Evolutionary conservation across 2,888 invertebrate genomes (phyloP), one percentile per base, ranked within the genome.

Genomic region (Crossocerus cetratus): DNA sequence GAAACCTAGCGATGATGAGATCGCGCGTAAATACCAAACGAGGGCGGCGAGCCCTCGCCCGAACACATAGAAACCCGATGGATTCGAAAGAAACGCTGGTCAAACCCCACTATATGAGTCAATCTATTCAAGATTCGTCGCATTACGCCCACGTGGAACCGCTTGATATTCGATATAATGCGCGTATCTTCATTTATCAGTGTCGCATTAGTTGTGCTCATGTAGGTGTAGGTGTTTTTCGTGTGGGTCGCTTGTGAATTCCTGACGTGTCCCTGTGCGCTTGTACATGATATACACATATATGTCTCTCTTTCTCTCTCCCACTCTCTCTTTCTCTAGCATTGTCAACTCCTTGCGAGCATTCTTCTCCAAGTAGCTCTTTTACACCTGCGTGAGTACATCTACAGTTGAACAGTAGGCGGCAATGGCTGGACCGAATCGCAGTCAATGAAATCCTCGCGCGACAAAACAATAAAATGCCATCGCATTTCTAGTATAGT

Each of bases 401-500:
- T 68, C 61, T 80, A 78, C 76, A 84, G 84, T 87, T 87, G 88
- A 89, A 89, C 88, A 87, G 83, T 87, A 89, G 89, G 84, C 85
- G 87, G 86, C 85, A 86, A 87, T 83, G 87, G 86, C 86, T 89
- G 89, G 86, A 87, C 85, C 83, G 82, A 85, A 80, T 83, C 69
- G 77, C 74, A 69, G 73, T 82, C 80, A 76, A 81, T 76, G 76
- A 77, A 70, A 63, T n/a, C 18, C 11, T 64, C 32, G 42, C 32
- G 11, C 32, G 32, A 11, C n/a, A 32, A 32, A 32, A 32, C 32
- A 32, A 32, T 32, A 4, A 32, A 32, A 32, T 32, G 32, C 32
- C 32, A 8, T 32, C 11, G 32, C 32, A 32, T 32, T 32, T 32
- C 32, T 32, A 32, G 32, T 32, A 32, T 32, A 32, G 32, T 32